Percentiles rank a stretch among this genome's conserved stretches.
phyloP scores from a whole-genome alignment of 2,888 invertebrate genomes.

The Heliconius hortense region DNA sequence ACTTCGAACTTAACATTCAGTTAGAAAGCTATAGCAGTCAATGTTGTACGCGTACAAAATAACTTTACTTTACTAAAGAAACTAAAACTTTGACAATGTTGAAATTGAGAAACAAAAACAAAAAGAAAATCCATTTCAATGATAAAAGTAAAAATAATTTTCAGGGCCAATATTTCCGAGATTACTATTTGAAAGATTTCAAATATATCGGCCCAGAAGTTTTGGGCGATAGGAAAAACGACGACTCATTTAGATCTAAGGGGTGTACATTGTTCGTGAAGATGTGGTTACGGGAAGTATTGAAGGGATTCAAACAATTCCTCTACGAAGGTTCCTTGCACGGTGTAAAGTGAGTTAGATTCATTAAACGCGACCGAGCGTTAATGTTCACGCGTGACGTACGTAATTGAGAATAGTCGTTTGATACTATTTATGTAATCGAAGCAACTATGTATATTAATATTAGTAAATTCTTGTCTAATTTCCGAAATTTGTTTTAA shows the following conservation, averaged over 20 bases:
- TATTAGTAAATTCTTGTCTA: conserved; percentile 2
- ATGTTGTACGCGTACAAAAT: conserved; percentile 1
- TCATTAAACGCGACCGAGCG: conserved; percentile 29
- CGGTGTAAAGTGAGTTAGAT: conserved; percentile 71
- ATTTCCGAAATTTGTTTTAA: conserved; percentile 6
- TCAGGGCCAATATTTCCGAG: conserved; percentile 55
- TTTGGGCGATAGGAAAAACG: conserved; percentile 46
- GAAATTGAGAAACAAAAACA: conserved; percentile 25
- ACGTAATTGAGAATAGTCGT: conserved; percentile 14
- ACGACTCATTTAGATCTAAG: conserved; percentile 37
- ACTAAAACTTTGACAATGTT: conserved; percentile 27
- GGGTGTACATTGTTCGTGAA: conserved; percentile 51
- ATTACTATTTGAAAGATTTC: conserved; percentile 69
- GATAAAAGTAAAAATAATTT: conserved; percentile 45
- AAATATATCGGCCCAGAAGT: conserved; percentile 65
- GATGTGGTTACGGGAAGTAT: conserved; percentile 62
- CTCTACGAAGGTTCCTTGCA: conserved; percentile 73
- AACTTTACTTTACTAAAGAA: not conserved
- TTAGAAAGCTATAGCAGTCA: conserved; percentile 2
- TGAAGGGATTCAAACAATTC: conserved; percentile 69
- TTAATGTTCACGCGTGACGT: conserved; percentile 31
- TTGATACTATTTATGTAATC: conserved; percentile 17
- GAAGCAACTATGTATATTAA: not conserved
- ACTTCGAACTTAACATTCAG: conserved; percentile 12
- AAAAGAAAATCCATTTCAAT: conserved; percentile 27